These are phyloP conservation scores for Macquaria ambigua DNA, from an alignment of 2,113 vertebrate species.

Conservation along the genomic window DNA sequence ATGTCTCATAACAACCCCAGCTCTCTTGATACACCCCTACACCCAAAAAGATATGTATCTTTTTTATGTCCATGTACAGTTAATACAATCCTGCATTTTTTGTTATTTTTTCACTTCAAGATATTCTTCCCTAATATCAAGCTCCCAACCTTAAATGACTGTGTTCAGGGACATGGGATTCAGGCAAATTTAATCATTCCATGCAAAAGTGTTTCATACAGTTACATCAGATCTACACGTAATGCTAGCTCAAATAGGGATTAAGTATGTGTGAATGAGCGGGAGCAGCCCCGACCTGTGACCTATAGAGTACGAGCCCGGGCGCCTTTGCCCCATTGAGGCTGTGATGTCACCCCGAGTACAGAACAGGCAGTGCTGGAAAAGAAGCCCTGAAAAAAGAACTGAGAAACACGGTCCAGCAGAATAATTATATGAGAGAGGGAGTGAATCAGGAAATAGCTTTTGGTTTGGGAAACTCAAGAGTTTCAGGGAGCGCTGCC, in stretches of 20 bases:
- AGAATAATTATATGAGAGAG: slow-evolving; percentile 86
- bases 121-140: slow-evolving; percentile 3
- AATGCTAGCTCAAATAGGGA: not conserved
- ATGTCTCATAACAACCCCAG: slow-evolving; percentile 24
- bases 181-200: slow-evolving; percentile 14
- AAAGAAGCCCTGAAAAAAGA: slow-evolving; percentile 57
- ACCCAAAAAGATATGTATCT: slow-evolving; percentile 2
- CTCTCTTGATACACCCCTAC: slow-evolving; percentile 2
- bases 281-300: slow-evolving; percentile 58
- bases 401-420: slow-evolving; percentile 68
- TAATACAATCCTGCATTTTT: slow-evolving; percentile 11
- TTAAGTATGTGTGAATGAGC: slow-evolving; percentile 46
- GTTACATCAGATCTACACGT: slow-evolving; percentile 38
- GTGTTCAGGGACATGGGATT: not conserved
- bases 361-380: slow-evolving; percentile 71
- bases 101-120: not conserved
- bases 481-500: slow-evolving; percentile 78
- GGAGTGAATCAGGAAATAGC: slow-evolving; percentile 86
- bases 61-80: not conserved
- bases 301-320: slow-evolving; percentile 36
- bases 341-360: slow-evolving; percentile 77
- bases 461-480: slow-evolving; percentile 84
- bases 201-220: slow-evolving; percentile 46
- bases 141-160: slow-evolving; percentile 34
- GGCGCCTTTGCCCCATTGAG: slow-evolving; percentile 51